These are phyloP conservation scores for Atractosteus spatula DNA, from an alignment of 2,113 vertebrate genomes.

Conservation along the genomic window DNA sequence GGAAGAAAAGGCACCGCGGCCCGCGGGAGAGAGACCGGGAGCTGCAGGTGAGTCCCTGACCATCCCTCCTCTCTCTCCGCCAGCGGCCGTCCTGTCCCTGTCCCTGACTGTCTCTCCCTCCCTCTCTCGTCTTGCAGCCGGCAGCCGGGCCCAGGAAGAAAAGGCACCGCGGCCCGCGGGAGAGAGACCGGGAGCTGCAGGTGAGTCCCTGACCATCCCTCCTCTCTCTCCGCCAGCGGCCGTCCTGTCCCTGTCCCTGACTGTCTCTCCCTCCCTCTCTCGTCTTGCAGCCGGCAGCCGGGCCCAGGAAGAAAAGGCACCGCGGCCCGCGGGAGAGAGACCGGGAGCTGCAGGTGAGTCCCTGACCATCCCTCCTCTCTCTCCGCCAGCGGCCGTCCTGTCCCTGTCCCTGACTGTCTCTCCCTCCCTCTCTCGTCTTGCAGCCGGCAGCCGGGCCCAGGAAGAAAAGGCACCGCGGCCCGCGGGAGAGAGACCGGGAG, in stretches of 20 bases:
- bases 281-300: constrained; percentile 41
- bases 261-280: constrained; percentile 45
- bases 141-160: constrained; percentile 55
- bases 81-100: constrained; percentile 77
- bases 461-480: constrained; percentile 59
- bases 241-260: constrained; percentile 78
- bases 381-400: constrained; percentile 74
- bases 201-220: constrained; percentile 25
- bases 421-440: constrained; percentile 38
- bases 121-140: constrained; percentile 43
- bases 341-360: constrained; percentile 55
- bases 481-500: constrained; percentile 63
- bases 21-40: constrained; percentile 64
- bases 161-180: constrained; percentile 58
- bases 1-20: constrained; percentile 61
- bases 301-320: constrained; percentile 62
- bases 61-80: constrained; percentile 39
- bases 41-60: constrained; percentile 43
- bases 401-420: constrained; percentile 80
- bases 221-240: constrained; percentile 62
- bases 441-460: constrained; percentile 51
- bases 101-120: too few relatives aligned
- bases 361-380: neutral
- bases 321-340: constrained; percentile 60
- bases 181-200: constrained; percentile 62